Evolutionary conservation across 92 coral and sea anemone genomes (phyloP), one percentile per base, ranked within the genome.

Genomic region (Bergia sp.): DNA sequence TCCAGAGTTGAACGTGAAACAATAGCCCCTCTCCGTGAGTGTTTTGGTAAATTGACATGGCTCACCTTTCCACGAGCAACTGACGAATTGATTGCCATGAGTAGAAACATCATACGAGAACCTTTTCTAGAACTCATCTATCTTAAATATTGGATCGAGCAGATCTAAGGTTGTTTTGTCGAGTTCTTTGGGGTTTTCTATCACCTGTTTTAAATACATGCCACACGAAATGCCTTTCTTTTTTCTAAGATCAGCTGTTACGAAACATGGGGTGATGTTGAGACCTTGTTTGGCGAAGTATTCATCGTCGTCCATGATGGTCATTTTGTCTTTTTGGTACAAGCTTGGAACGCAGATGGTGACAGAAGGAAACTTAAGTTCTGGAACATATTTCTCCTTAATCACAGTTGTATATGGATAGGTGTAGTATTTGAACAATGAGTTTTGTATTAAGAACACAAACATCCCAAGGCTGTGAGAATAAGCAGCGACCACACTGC

Each of bases 391-490:
- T 15, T 21, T 81, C 5, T 57, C 71, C 50, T 64, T 81, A 11
- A 81, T 81, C 73, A 58, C 73, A 39, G 85, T 81, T 81, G 85
- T 81, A 67, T 81, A 81, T 15, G 85, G 74, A 20, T 58, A 81
- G 10, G 29, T 38, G 36, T 16, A 61, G 71, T 81, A 81, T 40
- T 57, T 39, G 55, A 7, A 38, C 29, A 81, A 47, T 23, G 85
- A 81, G 1, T 37, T 40, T 23, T 53, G 85, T 37, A 57, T 81
- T 37, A 81, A 39, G 45, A 29, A 81, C 23, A 55, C 16, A 13
- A 81, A 81, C 73, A 81, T 13, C 85, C 85, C 0, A 81, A 13
- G 15, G 85, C 73, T 57, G 85, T 2, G n/a, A 57, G 44, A 57
- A 81, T 15, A 37, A 81, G 85, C 23, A 81, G 42, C 3, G 40